phyloP scores from a whole-genome alignment of 2,113 vertebrate genomes.

The Calidris pygmaea region DNA sequence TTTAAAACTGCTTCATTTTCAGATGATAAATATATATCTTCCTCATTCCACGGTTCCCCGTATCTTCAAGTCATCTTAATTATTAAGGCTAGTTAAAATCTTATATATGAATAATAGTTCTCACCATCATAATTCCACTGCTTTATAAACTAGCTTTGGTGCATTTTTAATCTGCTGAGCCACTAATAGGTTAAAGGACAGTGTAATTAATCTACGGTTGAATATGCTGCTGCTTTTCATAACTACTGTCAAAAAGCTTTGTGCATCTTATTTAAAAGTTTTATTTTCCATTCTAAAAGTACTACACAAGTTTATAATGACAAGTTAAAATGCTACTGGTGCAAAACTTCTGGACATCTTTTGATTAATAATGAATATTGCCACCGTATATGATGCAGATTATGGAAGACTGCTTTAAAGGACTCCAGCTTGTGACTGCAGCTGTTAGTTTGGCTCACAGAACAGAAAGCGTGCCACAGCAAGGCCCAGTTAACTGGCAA shows the following conservation, averaged over 20 bases:
- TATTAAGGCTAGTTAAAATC: not conserved
- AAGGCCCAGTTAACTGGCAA: not conserved
- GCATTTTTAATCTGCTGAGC: not conserved
- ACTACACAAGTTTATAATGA: not conserved
- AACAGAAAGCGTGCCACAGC: not conserved
- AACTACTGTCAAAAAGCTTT: not conserved
- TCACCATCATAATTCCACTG: not conserved
- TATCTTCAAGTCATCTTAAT: not conserved
- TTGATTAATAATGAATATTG: not conserved
- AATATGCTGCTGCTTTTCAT: not conserved
- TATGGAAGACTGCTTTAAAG: not conserved
- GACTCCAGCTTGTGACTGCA: not conserved
- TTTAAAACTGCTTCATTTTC: not conserved
- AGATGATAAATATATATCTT: not conserved
- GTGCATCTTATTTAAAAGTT: not conserved
- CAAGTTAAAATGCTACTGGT: not conserved
- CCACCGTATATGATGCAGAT: not conserved
- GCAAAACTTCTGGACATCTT: not conserved
- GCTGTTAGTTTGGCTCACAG: not conserved
- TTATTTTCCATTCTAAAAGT: not conserved
- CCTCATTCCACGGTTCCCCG: not conserved
- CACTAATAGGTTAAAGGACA: not conserved
- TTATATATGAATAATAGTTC: not conserved
- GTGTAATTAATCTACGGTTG: not conserved
- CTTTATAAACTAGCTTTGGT: not conserved